Evolutionary conservation across 2,797 vertebrate genomes (phyloP).

Genomic region (Enteromius fasciolatus): DNA sequence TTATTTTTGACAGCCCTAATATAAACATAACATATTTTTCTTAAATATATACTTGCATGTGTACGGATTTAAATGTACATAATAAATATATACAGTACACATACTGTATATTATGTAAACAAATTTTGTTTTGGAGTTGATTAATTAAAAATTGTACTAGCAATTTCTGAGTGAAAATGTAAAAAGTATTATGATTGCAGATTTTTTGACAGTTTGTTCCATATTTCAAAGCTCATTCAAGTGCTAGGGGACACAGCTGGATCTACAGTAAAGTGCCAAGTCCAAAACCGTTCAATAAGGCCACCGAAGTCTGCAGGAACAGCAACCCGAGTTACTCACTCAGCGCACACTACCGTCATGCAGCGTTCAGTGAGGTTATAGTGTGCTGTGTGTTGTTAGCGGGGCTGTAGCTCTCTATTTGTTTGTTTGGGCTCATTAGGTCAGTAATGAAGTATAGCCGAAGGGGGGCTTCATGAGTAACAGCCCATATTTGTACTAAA

Average conservation of each 20-base stretch:
- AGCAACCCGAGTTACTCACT: slow-evolving; percentile 15
- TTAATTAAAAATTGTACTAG: background rate
- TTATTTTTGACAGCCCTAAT: no score
- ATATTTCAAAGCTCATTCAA: background rate
- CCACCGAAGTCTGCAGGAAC: slow-evolving; percentile 20
- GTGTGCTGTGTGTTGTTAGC: slow-evolving; percentile 25
- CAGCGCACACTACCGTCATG: background rate
- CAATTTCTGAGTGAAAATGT: background rate
- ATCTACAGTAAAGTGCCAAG: background rate
- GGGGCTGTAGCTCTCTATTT: slow-evolving; percentile 40
- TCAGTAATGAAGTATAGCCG: slow-evolving; percentile 60
- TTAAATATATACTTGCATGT: no score
- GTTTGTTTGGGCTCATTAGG: slow-evolving; percentile 61
- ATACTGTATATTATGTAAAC: no score
- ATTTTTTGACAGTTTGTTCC: background rate
- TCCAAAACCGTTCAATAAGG: slow-evolving; percentile 6
- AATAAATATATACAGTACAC: no score
- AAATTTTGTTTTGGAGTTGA: no score
- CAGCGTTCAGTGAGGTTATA: background rate
- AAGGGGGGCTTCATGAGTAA: slow-evolving; percentile 53
- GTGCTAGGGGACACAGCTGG: background rate
- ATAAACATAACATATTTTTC: no score
- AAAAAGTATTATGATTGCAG: background rate
- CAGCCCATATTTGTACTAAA: slow-evolving; percentile 54
- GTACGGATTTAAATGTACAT: no score